Percentiles rank a stretch among this genome's conserved stretches.
Conservation (phyloP, 1,140 invertebrate species). For the Drosophila sp. region DNA sequence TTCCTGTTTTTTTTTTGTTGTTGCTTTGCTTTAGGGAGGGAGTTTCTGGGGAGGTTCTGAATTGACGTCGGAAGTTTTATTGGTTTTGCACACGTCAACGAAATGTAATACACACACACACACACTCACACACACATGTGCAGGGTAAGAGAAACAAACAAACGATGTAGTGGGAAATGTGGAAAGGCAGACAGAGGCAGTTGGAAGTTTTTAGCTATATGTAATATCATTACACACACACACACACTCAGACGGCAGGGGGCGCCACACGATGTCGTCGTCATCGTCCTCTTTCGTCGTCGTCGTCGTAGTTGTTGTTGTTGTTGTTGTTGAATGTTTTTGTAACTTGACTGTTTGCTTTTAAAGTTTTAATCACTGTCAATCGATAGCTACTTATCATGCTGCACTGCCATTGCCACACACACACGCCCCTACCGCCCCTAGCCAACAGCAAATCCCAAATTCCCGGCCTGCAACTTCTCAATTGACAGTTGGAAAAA, state of each 20-base stretch:
- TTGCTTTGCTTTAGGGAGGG: not conserved
- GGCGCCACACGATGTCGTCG: conserved; percentile 19
- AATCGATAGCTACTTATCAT: conserved; percentile 81
- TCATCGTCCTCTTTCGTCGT: not conserved
- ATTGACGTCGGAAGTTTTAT: conserved; percentile 80
- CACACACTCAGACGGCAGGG: conserved; percentile 42
- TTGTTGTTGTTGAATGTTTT: conserved; percentile 39
- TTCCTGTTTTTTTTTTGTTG: not conserved
- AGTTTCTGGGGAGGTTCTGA: conserved; percentile 32
- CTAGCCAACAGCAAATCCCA: not conserved
- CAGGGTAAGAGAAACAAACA: conserved; percentile 6
- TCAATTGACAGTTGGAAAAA: conserved; percentile 52
- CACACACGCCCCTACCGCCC: not conserved
- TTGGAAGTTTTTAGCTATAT: conserved; percentile 19
- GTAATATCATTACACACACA: conserved; percentile 77
- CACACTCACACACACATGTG: not conserved
- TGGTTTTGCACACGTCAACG: conserved; percentile 80
- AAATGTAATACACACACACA: conserved; percentile 64
- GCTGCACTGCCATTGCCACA: conserved; percentile 52
- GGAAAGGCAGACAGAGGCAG: conserved; percentile 5
- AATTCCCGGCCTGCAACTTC: conserved; percentile 25
- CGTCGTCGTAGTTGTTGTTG: conserved; percentile 7
- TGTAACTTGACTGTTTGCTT: conserved; percentile 80
- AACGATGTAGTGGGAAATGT: not conserved
- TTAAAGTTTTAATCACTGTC: conserved; percentile 81